These are phyloP conservation scores for Psittacus erithacus DNA, from an alignment of 2,113 vertebrate species.

Conservation along the genomic window DNA sequence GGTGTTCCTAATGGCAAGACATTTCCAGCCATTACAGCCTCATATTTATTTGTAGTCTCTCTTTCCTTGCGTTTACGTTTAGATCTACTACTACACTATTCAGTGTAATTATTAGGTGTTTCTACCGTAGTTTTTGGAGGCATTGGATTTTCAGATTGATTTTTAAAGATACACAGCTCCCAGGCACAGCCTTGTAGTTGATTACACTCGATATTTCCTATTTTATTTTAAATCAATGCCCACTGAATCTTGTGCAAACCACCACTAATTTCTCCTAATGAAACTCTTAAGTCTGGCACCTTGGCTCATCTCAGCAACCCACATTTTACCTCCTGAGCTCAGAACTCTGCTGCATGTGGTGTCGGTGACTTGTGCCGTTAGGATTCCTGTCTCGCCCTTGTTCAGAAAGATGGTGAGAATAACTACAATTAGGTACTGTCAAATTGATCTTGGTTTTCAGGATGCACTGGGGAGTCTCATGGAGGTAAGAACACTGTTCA, in stretches of 20 bases:
- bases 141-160: background rate
- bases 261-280: background rate
- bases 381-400: background rate
- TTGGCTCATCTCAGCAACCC: background rate
- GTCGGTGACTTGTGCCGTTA: accelerated
- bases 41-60: slow-evolving; percentile 11
- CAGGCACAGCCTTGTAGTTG: background rate
- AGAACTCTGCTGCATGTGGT: background rate
- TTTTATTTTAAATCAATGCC: background rate
- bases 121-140: background rate
- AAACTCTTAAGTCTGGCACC: background rate
- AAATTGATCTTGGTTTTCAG: slow-evolving; percentile 52
- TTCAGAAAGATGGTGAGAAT: slow-evolving; percentile 25
- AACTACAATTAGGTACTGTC: slow-evolving; percentile 58
- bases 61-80: background rate
- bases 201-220: background rate
- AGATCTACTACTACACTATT: background rate
- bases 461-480: slow-evolving; percentile 31
- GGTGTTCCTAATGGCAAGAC: slow-evolving; percentile 22
- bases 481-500: slow-evolving; percentile 25
- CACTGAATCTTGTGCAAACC: background rate
- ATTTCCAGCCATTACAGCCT: slow-evolving; percentile 10
- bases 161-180: background rate
- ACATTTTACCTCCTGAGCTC: background rate
- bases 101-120: background rate